Conservation (phyloP, 2,888 invertebrate genomes). For the Diaphora mendica region DNA sequence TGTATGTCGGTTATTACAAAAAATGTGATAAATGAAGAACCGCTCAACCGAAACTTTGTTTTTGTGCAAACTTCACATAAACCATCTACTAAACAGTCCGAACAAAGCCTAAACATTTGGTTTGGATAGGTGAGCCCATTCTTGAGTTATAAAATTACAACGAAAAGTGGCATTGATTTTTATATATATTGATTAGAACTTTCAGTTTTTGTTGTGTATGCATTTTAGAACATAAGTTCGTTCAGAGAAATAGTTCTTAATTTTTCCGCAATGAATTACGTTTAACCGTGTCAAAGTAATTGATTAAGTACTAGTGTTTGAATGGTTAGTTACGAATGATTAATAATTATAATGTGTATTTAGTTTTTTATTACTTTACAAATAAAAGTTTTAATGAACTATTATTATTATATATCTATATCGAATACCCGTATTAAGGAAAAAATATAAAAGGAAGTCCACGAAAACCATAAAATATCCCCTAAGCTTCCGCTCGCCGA, state of each 20-base stretch:
- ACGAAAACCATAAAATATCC: constrained; percentile 80
- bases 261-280: background rate
- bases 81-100: no score
- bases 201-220: no score
- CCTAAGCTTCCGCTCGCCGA: constrained; percentile 79
- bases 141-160: no score
- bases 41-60: no score
- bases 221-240: no score
- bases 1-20: no score
- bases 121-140: no score
- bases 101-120: no score
- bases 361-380: background rate
- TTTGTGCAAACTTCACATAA: no score
- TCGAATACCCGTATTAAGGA: constrained; percentile 56
- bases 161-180: no score
- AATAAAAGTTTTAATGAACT: background rate
- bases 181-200: no score
- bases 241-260: background rate
- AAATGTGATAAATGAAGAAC: no score
- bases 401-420: constrained; percentile 9
- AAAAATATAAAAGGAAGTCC: constrained; percentile 71
- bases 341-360: background rate
- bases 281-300: background rate
- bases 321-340: background rate
- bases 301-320: background rate